Conservation (phyloP, 2,113 vertebrate genomes). For the Lepisosteus osseus region DNA sequence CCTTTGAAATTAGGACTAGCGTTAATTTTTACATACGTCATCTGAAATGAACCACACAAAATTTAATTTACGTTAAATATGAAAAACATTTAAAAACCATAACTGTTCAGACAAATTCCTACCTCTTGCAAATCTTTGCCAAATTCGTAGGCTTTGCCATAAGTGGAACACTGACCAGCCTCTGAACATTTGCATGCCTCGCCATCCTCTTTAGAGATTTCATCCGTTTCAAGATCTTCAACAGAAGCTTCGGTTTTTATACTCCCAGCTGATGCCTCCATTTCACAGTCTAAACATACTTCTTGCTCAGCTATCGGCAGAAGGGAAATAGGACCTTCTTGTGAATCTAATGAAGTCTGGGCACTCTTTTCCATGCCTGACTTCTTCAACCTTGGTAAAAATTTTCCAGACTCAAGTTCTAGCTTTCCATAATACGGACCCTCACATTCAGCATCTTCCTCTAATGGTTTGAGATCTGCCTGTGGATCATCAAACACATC, state of each 20-base stretch:
- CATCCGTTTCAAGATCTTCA: conserved; percentile 72
- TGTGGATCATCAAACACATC: conserved; percentile 90
- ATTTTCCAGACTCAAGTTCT: conserved; percentile 96
- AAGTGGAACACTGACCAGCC: conserved; percentile 71
- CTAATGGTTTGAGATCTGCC: conserved; percentile 93
- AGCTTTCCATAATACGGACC: conserved; percentile 94
- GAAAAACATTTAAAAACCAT: too few relatives aligned
- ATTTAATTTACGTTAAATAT: too few relatives aligned
- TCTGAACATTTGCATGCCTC: conserved; percentile 72
- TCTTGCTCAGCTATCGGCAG: conserved; percentile 72
- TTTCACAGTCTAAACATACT: conserved; percentile 80
- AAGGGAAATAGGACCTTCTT: conserved; percentile 81
- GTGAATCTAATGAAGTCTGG: conserved; percentile 95
- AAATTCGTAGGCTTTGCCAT: conserved; percentile 73
- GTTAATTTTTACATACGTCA: too few relatives aligned
- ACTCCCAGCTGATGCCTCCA: conserved; percentile 64
- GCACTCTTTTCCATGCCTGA: conserved; percentile 99
- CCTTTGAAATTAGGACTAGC: too few relatives aligned
- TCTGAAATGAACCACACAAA: too few relatives aligned
- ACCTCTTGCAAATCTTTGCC: conserved; percentile 81
- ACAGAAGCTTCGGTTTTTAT: conserved; percentile 57
- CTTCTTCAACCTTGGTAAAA: conserved; percentile 92
- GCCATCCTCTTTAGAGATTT: conserved; percentile 70
- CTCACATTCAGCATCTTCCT: conserved; percentile 97
- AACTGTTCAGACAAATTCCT: conserved; percentile 30